phyloP scores from a whole-genome alignment of 2,888 invertebrate species.

The Eupithecia vulgata region DNA sequence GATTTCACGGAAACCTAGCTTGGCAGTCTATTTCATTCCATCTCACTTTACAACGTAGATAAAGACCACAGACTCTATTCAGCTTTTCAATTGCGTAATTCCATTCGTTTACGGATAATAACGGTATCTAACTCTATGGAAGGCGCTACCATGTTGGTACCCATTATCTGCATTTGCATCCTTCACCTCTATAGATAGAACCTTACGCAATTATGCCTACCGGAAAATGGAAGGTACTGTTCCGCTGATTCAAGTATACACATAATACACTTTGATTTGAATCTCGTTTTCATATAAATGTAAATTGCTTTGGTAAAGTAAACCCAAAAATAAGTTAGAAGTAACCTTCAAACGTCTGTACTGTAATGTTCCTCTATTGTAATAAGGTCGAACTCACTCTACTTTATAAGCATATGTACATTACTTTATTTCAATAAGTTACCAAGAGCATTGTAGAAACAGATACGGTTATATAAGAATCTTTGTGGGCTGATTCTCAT shows the following conservation, averaged over 20 bases:
- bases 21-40: neutral
- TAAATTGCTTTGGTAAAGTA: neutral
- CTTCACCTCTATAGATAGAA: conserved; percentile 44
- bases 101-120: conserved; percentile 11
- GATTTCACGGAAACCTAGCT: neutral
- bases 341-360: neutral
- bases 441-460: conserved; percentile 13
- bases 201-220: conserved; percentile 42
- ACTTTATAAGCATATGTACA: neutral
- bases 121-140: conserved; percentile 12
- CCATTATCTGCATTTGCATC: conserved; percentile 39
- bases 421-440: conserved; percentile 8
- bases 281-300: conserved; percentile 33
- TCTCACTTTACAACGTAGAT: neutral
- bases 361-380: neutral
- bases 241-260: conserved; percentile 45
- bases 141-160: conserved; percentile 25
- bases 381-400: neutral
- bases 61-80: conserved; percentile 8
- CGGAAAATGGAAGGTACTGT: conserved; percentile 44
- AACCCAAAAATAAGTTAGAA: neutral
- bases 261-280: conserved; percentile 34
- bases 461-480: conserved; percentile 58
- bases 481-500: conserved; percentile 59
- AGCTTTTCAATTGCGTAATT: conserved; percentile 38